A percentile compares a stretch with the other conserved stretches of the same genome.
Evolutionary conservation across 92 coral and sea anemone species (phyloP).

Genomic region (Diadumene lineata): DNA sequence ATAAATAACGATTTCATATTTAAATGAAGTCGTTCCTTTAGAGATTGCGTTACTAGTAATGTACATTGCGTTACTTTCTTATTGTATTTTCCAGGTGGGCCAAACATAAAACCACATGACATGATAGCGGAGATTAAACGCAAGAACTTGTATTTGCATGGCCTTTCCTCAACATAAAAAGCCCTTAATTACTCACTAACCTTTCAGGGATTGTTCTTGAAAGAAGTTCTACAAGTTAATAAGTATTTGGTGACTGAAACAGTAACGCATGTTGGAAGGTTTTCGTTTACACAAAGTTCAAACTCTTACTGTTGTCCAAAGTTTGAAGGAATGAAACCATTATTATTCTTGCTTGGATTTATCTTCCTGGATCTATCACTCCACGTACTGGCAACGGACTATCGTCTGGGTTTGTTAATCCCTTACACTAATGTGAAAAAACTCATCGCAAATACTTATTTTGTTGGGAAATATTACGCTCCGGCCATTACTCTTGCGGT

Average conservation of each 20-base stretch:
- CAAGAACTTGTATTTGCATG: too few relatives aligned
- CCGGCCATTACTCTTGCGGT: constrained; percentile 60
- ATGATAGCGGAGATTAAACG: too few relatives aligned
- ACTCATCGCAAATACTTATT: constrained; percentile 28
- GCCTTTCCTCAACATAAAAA: too few relatives aligned
- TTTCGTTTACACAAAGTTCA: too few relatives aligned
- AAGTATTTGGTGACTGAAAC: too few relatives aligned
- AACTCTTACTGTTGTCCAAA: too few relatives aligned
- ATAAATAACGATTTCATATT: too few relatives aligned
- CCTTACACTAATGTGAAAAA: constrained; percentile 30
- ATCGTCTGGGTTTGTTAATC: constrained; percentile 36
- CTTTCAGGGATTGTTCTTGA: too few relatives aligned
- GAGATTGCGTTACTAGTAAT: background rate
- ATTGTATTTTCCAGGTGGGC: constrained; percentile 7
- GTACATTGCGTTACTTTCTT: background rate
- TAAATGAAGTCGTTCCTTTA: background rate
- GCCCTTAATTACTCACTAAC: too few relatives aligned
- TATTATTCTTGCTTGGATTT: background rate
- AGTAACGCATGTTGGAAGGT: too few relatives aligned
- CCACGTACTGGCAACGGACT: constrained; percentile 14
- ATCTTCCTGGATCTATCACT: background rate
- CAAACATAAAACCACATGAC: too few relatives aligned
- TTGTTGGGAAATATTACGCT: constrained; percentile 47
- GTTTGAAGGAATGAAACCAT: constrained; percentile 29
- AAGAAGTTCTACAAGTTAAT: too few relatives aligned